These are phyloP conservation scores for Hirudo medicinalis DNA, from an alignment of 1,140 invertebrate genomes.

Conservation along the genomic window DNA sequence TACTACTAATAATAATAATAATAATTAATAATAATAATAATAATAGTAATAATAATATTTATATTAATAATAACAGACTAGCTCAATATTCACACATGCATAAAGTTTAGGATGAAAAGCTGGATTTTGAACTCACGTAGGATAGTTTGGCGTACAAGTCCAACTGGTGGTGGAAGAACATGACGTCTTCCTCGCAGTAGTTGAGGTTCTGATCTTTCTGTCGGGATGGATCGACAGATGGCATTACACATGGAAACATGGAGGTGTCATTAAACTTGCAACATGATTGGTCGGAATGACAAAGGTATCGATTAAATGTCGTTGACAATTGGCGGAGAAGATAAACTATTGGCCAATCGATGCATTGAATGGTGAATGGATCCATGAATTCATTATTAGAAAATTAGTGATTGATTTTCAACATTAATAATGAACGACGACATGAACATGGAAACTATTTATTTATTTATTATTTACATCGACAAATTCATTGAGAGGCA, in stretches of 20 bases:
- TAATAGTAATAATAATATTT: not conserved
- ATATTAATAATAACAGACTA: too few relatives aligned
- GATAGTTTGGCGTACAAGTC: slow-evolving; percentile 36
- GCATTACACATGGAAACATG: not conserved
- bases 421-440: too few relatives aligned
- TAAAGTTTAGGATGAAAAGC: too few relatives aligned
- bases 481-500: slow-evolving; percentile 33
- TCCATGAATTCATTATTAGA: too few relatives aligned
- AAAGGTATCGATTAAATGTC: too few relatives aligned
- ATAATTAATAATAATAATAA: not conserved
- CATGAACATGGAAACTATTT: too few relatives aligned
- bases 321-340: too few relatives aligned
- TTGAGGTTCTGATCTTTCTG: slow-evolving; percentile 20
- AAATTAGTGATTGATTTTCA: too few relatives aligned
- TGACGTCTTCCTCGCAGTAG: slow-evolving; percentile 30
- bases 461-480: slow-evolving; percentile 24
- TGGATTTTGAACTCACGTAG: slow-evolving; percentile 28
- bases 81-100: too few relatives aligned
- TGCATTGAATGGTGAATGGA: too few relatives aligned
- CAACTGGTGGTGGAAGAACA: slow-evolving; percentile 36
- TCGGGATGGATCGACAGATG: not conserved
- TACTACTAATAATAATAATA: not conserved
- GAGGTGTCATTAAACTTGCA: not conserved
- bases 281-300: too few relatives aligned
- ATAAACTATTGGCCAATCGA: too few relatives aligned